Evolutionary conservation across 2,888 invertebrate genomes (phyloP).

Genomic region (Netelia virgata): DNA sequence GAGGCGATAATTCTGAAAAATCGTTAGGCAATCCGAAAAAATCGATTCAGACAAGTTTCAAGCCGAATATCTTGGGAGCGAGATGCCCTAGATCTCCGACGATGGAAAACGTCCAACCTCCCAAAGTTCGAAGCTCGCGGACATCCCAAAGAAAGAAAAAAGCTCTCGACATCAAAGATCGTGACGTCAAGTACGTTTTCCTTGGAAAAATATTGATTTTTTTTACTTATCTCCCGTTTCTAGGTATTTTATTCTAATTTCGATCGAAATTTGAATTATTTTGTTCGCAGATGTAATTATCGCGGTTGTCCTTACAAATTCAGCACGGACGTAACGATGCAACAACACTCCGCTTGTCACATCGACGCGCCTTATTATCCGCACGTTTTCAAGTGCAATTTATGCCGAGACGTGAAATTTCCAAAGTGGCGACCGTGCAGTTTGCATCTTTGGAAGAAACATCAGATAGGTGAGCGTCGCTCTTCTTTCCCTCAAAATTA

Average conservation of each 20-base stretch:
- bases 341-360: slow-evolving; percentile 87
- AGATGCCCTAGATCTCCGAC: slow-evolving; percentile 56
- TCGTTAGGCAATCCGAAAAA: slow-evolving; percentile 47
- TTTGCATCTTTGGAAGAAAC: slow-evolving; percentile 89
- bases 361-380: slow-evolving; percentile 74
- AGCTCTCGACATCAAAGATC: slow-evolving; percentile 55
- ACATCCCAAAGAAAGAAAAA: slow-evolving; percentile 47
- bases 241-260: background rate
- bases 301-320: slow-evolving; percentile 87
- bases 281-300: slow-evolving; percentile 85
- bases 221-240: too few relatives aligned
- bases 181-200: slow-evolving; percentile 59
- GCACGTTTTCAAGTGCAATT: slow-evolving; percentile 86
- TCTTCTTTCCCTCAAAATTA: too few relatives aligned
- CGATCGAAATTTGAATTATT: slow-evolving; percentile 14
- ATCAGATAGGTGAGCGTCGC: slow-evolving; percentile 85
- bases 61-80: slow-evolving; percentile 61
- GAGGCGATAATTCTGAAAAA: slow-evolving; percentile 69
- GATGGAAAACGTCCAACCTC: slow-evolving; percentile 16
- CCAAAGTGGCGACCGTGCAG: slow-evolving; percentile 89
- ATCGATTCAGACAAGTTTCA: slow-evolving; percentile 47
- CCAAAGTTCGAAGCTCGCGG: slow-evolving; percentile 32
- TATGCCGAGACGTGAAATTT: slow-evolving; percentile 86
- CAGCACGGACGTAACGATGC: slow-evolving; percentile 80
- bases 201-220: background rate